Conservation (phyloP, 2,113 vertebrate species). For the Gorsachius goisagi region DNA sequence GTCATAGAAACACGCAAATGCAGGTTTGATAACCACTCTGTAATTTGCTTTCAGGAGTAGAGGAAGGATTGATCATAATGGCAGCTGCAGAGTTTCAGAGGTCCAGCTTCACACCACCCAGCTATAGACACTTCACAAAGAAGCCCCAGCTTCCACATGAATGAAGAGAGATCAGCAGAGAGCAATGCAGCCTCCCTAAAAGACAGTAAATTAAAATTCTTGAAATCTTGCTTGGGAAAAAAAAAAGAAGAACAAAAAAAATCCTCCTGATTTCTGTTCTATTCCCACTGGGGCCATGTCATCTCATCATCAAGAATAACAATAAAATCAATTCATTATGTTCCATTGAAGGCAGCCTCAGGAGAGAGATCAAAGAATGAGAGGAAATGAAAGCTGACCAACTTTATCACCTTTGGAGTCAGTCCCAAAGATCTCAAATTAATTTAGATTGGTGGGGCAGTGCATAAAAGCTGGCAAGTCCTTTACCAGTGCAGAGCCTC, state of each 20-base stretch:
- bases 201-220: background rate
- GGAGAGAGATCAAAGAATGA: slow-evolving; percentile 54
- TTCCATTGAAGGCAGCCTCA: slow-evolving; percentile 37
- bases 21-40: background rate
- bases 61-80: background rate
- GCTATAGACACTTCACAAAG: background rate
- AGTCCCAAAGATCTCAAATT: slow-evolving; percentile 53
- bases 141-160: background rate
- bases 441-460: slow-evolving; percentile 52
- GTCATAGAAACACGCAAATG: background rate
- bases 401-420: slow-evolving; percentile 60
- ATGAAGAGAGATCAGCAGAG: background rate
- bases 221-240: background rate
- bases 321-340: slow-evolving; percentile 55
- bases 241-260: background rate
- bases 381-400: slow-evolving; percentile 56
- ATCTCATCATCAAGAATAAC: slow-evolving; percentile 39
- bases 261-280: background rate
- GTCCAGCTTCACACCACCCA: background rate
- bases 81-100: background rate
- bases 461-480: background rate
- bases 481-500: background rate
- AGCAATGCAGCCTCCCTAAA: background rate
- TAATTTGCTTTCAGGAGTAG: background rate
- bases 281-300: background rate